These are phyloP conservation scores for Axis porcinus DNA, from an alignment of 2,113 vertebrate species.

Conservation along the genomic window DNA sequence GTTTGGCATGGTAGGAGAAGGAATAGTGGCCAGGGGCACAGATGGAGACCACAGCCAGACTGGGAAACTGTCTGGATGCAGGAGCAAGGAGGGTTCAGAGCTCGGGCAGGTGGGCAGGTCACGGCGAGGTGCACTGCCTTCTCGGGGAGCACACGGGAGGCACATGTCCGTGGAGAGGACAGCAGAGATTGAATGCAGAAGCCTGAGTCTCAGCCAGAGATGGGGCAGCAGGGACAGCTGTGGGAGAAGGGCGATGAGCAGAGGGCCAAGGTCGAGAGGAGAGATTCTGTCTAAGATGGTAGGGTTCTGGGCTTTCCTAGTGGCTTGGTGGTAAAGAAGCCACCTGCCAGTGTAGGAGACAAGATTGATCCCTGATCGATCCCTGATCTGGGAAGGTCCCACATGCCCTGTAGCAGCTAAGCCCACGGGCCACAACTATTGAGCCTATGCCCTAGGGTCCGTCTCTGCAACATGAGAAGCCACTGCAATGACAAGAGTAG, in stretches of 20 bases:
- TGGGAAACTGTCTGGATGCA: too few species aligned
- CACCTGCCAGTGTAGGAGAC: neutral
- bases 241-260: neutral
- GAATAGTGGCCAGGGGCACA: neutral
- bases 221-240: neutral
- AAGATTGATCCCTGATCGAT: neutral
- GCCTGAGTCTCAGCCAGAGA: neutral
- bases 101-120: neutral
- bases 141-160: too few species aligned
- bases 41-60: neutral
- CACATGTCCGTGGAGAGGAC: accelerated
- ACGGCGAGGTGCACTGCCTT: neutral
- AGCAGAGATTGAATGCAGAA: neutral
- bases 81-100: neutral
- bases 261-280: neutral
- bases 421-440: neutral
- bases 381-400: neutral
- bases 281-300: neutral
- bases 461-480: neutral
- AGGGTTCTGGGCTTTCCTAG: neutral
- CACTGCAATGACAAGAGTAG: neutral
- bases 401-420: neutral
- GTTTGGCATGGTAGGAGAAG: neutral
- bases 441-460: neutral
- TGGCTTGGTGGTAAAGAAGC: neutral